These are phyloP conservation scores for Lumbricus terrestris DNA, from an alignment of 2,888 invertebrate genomes.

Conservation along the genomic window DNA sequence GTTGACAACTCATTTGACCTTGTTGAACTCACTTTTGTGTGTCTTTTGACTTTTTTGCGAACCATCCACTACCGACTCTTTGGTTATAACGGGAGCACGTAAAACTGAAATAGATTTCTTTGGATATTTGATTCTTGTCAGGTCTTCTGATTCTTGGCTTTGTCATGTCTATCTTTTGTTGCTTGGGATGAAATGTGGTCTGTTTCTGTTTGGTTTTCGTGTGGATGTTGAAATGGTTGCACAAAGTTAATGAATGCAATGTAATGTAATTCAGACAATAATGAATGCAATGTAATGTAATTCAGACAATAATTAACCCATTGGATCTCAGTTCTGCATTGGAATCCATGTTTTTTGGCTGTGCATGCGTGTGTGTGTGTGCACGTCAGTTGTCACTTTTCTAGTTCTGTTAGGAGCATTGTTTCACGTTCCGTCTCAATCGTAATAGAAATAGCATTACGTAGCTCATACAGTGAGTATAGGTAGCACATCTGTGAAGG, in stretches of 20 bases:
- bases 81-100: not conserved
- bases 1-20: not conserved
- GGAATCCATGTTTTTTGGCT: not conserved
- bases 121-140: not conserved
- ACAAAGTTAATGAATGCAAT: not conserved
- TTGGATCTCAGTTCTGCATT: not conserved
- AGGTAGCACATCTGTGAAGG: not conserved
- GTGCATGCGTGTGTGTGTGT: not conserved
- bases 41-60: not conserved
- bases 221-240: too few relatives aligned
- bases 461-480: too few relatives aligned
- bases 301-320: too few relatives aligned
- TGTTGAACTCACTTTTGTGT: not conserved
- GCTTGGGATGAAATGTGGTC: not conserved
- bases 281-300: too few relatives aligned
- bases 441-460: not conserved
- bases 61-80: not conserved
- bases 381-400: not conserved
- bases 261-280: too few relatives aligned
- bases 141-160: too few relatives aligned
- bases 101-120: not conserved
- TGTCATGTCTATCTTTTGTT: not conserved
- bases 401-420: not conserved
- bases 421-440: not conserved
- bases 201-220: not conserved